Percentiles rank a stretch among this genome's conserved stretches.
phyloP scores from a whole-genome alignment of 1,140 invertebrate genomes.

The Harpegnathos saltator region DNA sequence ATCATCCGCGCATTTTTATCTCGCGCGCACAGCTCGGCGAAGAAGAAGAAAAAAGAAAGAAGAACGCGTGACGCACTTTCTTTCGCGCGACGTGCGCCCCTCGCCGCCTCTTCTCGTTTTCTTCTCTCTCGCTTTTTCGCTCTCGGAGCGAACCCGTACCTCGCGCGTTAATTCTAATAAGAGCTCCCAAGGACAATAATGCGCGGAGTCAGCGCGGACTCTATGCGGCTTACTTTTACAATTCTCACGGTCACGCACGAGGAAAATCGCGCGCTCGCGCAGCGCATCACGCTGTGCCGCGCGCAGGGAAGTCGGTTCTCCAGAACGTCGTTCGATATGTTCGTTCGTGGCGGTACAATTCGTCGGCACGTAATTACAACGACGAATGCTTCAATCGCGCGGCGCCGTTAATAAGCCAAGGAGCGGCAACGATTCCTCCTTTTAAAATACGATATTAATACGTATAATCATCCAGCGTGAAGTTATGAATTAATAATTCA shows the following conservation, averaged over 20 bases:
- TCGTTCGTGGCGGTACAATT: background rate
- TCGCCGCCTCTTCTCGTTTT: too few species aligned
- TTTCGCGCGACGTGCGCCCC: background rate
- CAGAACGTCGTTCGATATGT: background rate
- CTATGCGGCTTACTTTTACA: conserved; percentile 7
- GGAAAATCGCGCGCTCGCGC: background rate
- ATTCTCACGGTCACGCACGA: background rate
- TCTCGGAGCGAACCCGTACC: background rate
- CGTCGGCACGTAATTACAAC: too few species aligned
- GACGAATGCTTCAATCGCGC: too few species aligned
- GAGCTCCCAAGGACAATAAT: background rate
- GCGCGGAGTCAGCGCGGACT: background rate
- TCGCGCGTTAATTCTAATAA: conserved; percentile 20
- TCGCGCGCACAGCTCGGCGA: background rate
- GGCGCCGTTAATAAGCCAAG: too few species aligned
- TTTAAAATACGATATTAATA: too few species aligned
- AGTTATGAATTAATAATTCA: too few species aligned
- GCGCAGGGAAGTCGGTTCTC: background rate
- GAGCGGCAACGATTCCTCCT: too few species aligned
- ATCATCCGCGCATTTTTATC: conserved; percentile 35
- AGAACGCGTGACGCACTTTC: conserved; percentile 1
- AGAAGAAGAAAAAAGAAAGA: too few species aligned
- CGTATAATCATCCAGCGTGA: too few species aligned
- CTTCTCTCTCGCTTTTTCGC: background rate
- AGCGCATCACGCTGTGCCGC: background rate